Percentiles rank a stretch among this genome's conserved stretches.
Evolutionary conservation across 1,140 invertebrate genomes (phyloP).

Genomic region (Heliconius nattereri): DNA sequence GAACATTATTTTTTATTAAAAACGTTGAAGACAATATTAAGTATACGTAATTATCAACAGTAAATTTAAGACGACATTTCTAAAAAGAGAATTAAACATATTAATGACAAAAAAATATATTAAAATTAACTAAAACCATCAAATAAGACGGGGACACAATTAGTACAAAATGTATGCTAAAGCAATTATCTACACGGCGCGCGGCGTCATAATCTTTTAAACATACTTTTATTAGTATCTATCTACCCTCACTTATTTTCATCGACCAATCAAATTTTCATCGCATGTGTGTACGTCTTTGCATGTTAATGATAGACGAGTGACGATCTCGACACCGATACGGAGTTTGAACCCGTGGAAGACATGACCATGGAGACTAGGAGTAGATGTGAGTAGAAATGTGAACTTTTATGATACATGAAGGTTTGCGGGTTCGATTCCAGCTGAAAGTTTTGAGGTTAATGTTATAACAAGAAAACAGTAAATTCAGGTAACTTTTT

Average conservation of each 20-base stretch:
- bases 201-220: not conserved
- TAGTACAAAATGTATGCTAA: not conserved
- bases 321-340: conserved; percentile 85
- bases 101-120: too few relatives aligned
- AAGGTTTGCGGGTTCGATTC: not conserved
- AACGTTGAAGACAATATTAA: too few relatives aligned
- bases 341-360: conserved; percentile 85
- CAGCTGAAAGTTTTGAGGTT: not conserved
- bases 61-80: too few relatives aligned
- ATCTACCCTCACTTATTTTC: not conserved
- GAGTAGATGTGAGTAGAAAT: conserved; percentile 82
- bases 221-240: not conserved
- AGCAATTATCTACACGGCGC: not conserved
- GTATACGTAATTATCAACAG: too few relatives aligned
- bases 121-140: too few relatives aligned
- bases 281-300: conserved; percentile 53
- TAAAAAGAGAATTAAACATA: too few relatives aligned
- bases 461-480: not conserved
- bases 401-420: not conserved
- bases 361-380: conserved; percentile 84
- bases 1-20: not conserved
- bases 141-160: not conserved
- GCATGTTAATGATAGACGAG: conserved; percentile 78
- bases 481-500: too few relatives aligned
- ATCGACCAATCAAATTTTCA: conserved; percentile 21